phyloP scores from a whole-genome alignment of 92 coral and sea anemone species.

The Virgularia gustaviana region DNA sequence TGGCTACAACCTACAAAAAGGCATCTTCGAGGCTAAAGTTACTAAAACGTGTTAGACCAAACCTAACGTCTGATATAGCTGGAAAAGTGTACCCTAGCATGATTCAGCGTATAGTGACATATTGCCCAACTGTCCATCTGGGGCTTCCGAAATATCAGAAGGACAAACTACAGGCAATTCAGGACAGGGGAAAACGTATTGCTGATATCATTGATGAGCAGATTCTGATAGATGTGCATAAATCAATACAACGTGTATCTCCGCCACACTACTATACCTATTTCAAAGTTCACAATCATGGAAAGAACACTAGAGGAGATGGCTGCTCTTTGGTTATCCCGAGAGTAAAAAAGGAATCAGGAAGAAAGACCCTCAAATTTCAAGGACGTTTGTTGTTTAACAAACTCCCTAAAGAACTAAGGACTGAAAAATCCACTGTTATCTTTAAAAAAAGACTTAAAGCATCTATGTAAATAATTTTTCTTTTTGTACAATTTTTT shows the following conservation, averaged over 20 bases:
- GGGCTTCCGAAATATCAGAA: conserved; percentile 6
- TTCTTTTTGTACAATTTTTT: no score
- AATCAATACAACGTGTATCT: conserved; percentile 13
- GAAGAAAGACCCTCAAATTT: conserved; percentile 15
- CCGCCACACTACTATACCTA: neutral
- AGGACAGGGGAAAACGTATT: conserved; percentile 6
- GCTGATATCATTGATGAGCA: neutral
- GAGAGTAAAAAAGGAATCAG: no score
- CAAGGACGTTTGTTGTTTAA: conserved; percentile 13
- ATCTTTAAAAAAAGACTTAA: no score
- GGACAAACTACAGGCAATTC: neutral
- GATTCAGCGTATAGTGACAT: conserved; percentile 10
- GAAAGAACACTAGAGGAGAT: neutral
- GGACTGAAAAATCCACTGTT: no score
- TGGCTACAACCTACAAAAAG: no score
- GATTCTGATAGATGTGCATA: neutral
- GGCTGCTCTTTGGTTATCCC: no score
- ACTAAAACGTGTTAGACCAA: neutral
- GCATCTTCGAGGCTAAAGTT: conserved; percentile 7
- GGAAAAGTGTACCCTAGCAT: conserved; percentile 1
- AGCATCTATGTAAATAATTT: no score
- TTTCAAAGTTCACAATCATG: no score
- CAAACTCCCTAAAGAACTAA: neutral
- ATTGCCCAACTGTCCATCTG: conserved; percentile 15
- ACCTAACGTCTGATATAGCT: conserved; percentile 3